Base-by-base conservation (phyloP, 2,797 vertebrate species). In the Picus viridis region DNA sequence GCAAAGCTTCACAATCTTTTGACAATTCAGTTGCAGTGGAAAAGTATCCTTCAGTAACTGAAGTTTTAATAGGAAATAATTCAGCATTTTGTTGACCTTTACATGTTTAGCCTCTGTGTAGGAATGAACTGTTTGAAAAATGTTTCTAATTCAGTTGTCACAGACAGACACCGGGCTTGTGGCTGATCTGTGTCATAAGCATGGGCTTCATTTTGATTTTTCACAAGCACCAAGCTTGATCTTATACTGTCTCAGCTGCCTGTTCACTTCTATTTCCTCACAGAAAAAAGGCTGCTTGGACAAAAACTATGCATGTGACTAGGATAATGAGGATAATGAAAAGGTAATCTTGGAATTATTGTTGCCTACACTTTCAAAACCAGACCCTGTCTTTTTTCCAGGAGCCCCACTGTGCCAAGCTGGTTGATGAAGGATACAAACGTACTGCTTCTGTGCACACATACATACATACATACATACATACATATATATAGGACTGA, bases 41-140 rank as follows among this genome's bases (percentile, higher is more conserved):
- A 83, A 73, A 79, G 27, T 53, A 67, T 90, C 63, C 39, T 83
- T 83, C 78, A 86, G 80, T 61, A 85, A 27, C 30, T 0, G 0
- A 70, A 6, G 6, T 74, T 89, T 81, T 86, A 94, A 81, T 34
- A 63, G 68, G 63, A 87, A 93, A 79, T 83, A 93, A 88, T 73
- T 89, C 70, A 49, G 47, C 59, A 57, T 91, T 92, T 67, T 90
- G 62, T 73, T 92, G 90, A 88, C 79, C 84, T 93, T 93, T 89
- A 76, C 57, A 77, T 71, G 79, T 82, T 88, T 73, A 81, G 32
- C 41, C 26, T 82, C 88, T 88, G 61, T 81, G 53, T n/a, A 64
- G 77, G 64, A 92, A 76, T 54, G 84, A 86, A 81, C 61, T 49
- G 57, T 84, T 86, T 93, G 83, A 92, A 81, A 90, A 89, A 92